Evolutionary conservation across 2,797 vertebrate species (phyloP).

Genomic region (Neosilurus hyrtlii): DNA sequence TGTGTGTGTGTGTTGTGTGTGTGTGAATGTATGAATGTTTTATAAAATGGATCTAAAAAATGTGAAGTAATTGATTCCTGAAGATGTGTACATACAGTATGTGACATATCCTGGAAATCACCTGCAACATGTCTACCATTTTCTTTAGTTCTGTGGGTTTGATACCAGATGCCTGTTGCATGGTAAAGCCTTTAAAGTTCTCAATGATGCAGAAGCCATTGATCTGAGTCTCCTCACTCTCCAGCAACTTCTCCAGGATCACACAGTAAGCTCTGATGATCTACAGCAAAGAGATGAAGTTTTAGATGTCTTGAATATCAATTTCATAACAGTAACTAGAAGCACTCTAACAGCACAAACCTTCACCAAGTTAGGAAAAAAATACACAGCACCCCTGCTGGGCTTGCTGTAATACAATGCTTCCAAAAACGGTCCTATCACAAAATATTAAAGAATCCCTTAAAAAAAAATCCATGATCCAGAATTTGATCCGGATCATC

Average conservation of each 20-base stretch:
- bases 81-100: background rate
- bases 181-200: slow-evolving; percentile 97
- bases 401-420: no score
- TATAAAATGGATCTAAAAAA: background rate
- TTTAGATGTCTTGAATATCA: background rate
- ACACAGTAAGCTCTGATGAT: slow-evolving; percentile 96
- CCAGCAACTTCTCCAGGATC: slow-evolving; percentile 93
- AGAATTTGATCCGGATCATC: no score
- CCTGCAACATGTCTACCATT: slow-evolving; percentile 99
- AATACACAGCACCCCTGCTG: no score
- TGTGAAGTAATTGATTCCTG: background rate
- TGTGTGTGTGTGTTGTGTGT: no score
- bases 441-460: no score
- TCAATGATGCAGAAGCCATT: slow-evolving; percentile 98
- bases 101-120: slow-evolving; percentile 55
- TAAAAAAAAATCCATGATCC: no score
- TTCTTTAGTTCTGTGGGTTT: slow-evolving; percentile 94
- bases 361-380: no score
- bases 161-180: slow-evolving; percentile 94
- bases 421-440: no score
- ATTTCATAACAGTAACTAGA: background rate
- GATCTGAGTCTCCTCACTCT: slow-evolving; percentile 97
- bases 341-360: no score
- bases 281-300: slow-evolving; percentile 62
- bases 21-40: background rate